Conservation (phyloP, 2,888 invertebrate genomes). For the Lepidonotus clava region DNA sequence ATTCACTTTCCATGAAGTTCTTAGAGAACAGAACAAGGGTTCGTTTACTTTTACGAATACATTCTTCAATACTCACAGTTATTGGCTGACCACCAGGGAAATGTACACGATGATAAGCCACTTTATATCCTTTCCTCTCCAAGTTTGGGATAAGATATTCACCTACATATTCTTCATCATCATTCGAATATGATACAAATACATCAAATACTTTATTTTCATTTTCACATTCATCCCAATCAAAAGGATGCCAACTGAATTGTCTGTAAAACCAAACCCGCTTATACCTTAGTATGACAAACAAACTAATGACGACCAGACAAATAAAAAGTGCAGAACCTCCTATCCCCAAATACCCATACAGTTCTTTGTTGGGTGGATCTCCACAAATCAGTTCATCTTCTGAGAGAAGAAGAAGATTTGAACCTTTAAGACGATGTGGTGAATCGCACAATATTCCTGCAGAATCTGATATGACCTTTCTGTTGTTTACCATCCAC, state of each 20-base stretch:
- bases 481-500: not conserved
- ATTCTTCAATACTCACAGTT: constrained; percentile 92
- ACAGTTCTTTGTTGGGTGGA: constrained; percentile 4
- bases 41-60: constrained; percentile 90
- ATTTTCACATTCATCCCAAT: constrained; percentile 40
- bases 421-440: not conserved
- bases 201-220: constrained; percentile 49
- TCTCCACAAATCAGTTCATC: not conserved
- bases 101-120: constrained; percentile 49
- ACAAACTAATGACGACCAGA: not conserved
- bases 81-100: constrained; percentile 81
- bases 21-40: constrained; percentile 93
- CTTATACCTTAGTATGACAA: not conserved
- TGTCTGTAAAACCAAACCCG: not conserved
- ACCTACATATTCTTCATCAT: constrained; percentile 4
- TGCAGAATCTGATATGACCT: not conserved
- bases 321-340: not conserved
- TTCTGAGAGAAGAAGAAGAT: not conserved
- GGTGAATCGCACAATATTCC: not conserved
- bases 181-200: constrained; percentile 27
- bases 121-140: constrained; percentile 19
- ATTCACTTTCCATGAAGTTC: constrained; percentile 94
- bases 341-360: not conserved
- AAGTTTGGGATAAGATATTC: constrained; percentile 7
- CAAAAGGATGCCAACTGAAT: constrained; percentile 39